Base-by-base conservation (phyloP, 1,140 invertebrate genomes). In the Microvelia longipes region DNA sequence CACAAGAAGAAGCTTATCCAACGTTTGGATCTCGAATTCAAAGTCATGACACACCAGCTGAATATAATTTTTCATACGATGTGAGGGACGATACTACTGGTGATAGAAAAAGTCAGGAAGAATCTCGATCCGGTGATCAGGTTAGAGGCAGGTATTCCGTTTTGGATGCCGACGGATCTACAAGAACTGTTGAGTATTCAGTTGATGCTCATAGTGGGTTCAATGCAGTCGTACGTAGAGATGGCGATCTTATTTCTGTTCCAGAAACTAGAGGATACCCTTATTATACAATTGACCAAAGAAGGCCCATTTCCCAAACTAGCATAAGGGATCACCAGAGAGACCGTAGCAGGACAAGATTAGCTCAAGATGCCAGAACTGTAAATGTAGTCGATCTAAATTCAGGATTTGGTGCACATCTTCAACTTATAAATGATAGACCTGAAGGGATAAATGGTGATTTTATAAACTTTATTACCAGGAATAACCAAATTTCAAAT, bases 121-220 rank as follows among this genome's bases (percentile, higher is more conserved):
- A 84, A 71, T 80, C 76, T 27, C 70, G 82, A 11, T 77, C 79
- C 66, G 81, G 82, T 64, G 81, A 80, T 29, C 70, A 81, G 2
- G 80, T 83, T 15, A 78, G 80, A 61, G 83, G 83, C 13, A 79
- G 77, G 70, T 83, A 83, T 76, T 79, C 76, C 2, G 73, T 83
- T 2, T 70, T 81, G 29, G 81, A 82, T 62, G 73, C 80, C 14
- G 82, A 83, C 35, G 81, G 81, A 13, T 85, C 85, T 25, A 81
- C 84, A 67, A 76, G 81, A 30, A 79, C 76, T 60, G 85, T 86
- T 26, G 81, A 85, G 66, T 86, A 86, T 71, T 83, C 83, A 1
- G 83, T 84, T 2, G 85, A 86, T 73, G 72, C 75, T 29, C 66
- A 69, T 2, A 70, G 72, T 61, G 74, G 74, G 26, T 74, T 74